Evolutionary conservation across 2,797 vertebrate species (phyloP), one percentile per base, ranked within the genome.

Genomic region (Muscicapa striata): DNA sequence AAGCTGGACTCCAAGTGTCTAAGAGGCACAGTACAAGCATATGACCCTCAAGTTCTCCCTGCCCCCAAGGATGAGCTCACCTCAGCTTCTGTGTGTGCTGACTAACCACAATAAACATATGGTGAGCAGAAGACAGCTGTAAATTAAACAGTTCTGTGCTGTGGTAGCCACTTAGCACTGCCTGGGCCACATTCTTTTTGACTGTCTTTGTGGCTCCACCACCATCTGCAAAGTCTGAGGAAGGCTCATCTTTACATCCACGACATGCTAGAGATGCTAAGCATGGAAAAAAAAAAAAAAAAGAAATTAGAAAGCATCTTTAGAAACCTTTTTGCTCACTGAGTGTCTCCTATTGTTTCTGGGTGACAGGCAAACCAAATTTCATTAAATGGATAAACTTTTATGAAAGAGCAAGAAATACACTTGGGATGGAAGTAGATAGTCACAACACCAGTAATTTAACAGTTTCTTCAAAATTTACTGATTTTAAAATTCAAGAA

Each of bases 381-480:
- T 73, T 78, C n/a, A 48, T 77, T 68, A 72, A 74, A 77, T 36
- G 12, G 13, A 73, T 57, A 62, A 89, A 54, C 2, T 7, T 12
- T 3, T 58, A 17, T 55, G 46, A 88, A 93, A 72, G 4, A 64
- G 3, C 22, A 81, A 63, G 30, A 57, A 77, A 74, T 69, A 34
- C 23, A 78, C 21, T 55, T 64, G 58, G 13, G 13, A 4, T 52
- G 51, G 23, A 15, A 6, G 1, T 43, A 36, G 40, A 69, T 24
- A 66, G 23, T 36, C 46, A 79, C 45, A 74, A 34, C 36, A 64
- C 15, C 40, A 84, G 24, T 41, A 95, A 87, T 10, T 76, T 69
- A 74, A 18, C 6, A 61, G 18, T 63, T 94, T 82, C 36, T 87
- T 93, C 40, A 73, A 78, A 87, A 92, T 74, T 32, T 57, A 55